Evolutionary conservation across 2,888 invertebrate species (phyloP), one percentile per base, ranked within the genome.

Genomic region (Caenorhabditis sp.): DNA sequence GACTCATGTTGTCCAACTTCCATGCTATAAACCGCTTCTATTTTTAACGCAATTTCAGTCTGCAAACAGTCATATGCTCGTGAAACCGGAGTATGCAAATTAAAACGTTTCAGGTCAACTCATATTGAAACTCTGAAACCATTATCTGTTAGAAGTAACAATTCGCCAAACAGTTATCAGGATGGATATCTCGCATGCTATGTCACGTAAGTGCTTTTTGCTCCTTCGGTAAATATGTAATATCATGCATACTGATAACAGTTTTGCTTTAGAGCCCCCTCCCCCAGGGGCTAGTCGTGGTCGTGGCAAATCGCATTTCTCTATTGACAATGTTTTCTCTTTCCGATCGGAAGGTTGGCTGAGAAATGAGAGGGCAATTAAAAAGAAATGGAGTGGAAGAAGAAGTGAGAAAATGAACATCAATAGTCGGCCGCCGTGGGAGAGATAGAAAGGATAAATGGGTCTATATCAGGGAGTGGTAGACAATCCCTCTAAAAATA

Each of bases 161-260:
- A 26, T 7, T 20, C 45, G 22, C 13, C 39, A 61, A 48, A 32
- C 27, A 62, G 39, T 37, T 27, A 58, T 46, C 58, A 48, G 9
- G 22, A 70, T 70, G 70, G 59, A 70, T 26, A 59, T 70, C 0
- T 70, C 70, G 20, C 59, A 61, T 46, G 39, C 61, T 6, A 70
- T 70, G 59, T 30, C 70, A 70, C 70, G 70, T 70, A 61, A 70
- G 70, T 70, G 70, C 70, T 70, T 50, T 46, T 70, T 70, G 30
- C 52, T 59, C 53, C 53, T 52, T 37, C 43, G 7, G 2, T 30
- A 32, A 15, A 20, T 9, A 11, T 20, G 4, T 52, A 11, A 41
- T n/a, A n/a, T n/a, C n/a, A n/a, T n/a, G n/a, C n/a, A 58, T 17
- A 58, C 22, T 58, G 68, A 58, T 68, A 68, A 59, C n/a, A n/a